Base-by-base conservation (phyloP, 2,797 vertebrate genomes). In the Margarornis squamiger region DNA sequence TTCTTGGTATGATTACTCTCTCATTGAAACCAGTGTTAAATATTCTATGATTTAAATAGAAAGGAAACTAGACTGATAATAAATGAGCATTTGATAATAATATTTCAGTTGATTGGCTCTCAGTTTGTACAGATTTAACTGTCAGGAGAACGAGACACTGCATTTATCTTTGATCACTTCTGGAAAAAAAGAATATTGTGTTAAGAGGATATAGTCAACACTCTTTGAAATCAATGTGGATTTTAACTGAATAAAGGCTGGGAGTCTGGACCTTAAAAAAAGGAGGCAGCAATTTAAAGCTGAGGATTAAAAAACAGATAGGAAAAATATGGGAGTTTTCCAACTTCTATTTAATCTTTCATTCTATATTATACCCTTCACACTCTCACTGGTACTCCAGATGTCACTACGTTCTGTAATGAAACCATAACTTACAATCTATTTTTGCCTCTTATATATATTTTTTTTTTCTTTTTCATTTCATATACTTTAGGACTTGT, bases 401-500 rank as follows among this genome's bases (percentile, higher is more conserved):
- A 22, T 66, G 10, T 34, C 45, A 26, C 27, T 52, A 16, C 39
- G 12, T 67, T 6, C 10, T 81, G 18, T 39, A 81, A 61, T 18
- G 36, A 82, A 84, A 78, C 11, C 5, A 23, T 32, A 63, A 2
- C 3, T 78, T 81, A 27, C 6, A 46, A 15, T 34, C 5, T 55
- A 10, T 52, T 73, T 83, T 63, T 24, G 2, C 5, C 1, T 6
- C 8, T 32, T 27, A 41, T 41, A 6, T 32, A 30, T 29, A 26
- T 26, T 24, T 49, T 26, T 49, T 14, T 10, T 4, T 0, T 4
- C 29, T 14, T 12, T 4, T 0, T 4, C 29, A 3, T 54, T 12
- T 65, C 45, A 4, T 73, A 19, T 48, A 38, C 3, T 65, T 57
- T 36, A 9, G 4, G 20, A 45, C 7, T 14, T 22, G 11, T 29